Evolutionary conservation across 2,888 invertebrate genomes (phyloP), one percentile per base, ranked within the genome.

Genomic region (Dioctria linearis): DNA sequence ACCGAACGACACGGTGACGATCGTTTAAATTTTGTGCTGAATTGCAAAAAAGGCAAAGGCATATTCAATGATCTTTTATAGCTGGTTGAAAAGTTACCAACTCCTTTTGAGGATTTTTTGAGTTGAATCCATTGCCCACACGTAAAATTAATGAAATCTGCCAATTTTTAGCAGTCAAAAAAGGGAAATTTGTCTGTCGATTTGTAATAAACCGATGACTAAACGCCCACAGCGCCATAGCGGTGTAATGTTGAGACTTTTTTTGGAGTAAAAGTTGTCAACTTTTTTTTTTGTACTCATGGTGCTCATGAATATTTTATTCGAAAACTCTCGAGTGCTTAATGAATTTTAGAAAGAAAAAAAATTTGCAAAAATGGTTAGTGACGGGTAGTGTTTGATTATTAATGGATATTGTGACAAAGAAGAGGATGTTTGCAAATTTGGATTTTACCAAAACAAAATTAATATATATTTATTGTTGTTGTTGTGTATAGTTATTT

Each of bases 161-260:
- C 61, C 61, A 61, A 61, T 61, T 61, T n/a, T 25, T 4, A 61
- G 37, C 37, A 61, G 39, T 61, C 61, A 8, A 61, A 39, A 11
- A n/a, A 54, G 57, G 6, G 4, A 11, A 25, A 61, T 61, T 61
- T 61, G 37, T 25, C 25, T 25, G 25, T 39, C 61, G 39, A 39
- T 61, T 37, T 61, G 4, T 3, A 37, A 57, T 8, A 57, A 13
- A 57, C 11, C 11, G 5, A 57, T 6, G 11, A 57, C 51, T 6
- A 13, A 1, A 5, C 57, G 57, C 11, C 61, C 61, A 25, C 25
- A 4, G 25, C 61, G 11, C 37, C n/a, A 5, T 13, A 11, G 51
- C 51, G 8, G 51, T 11, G 51, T 9, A 51, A 6, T 9, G 11
- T 11, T 9, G 51, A 51, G 37, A 37, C 8, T 39, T 61, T 61